Percentiles rank a stretch among this genome's conserved stretches.
These are phyloP conservation scores for Chelonoidis abingdonii DNA, from an alignment of 2,113 vertebrate species.

Conservation along the genomic window DNA sequence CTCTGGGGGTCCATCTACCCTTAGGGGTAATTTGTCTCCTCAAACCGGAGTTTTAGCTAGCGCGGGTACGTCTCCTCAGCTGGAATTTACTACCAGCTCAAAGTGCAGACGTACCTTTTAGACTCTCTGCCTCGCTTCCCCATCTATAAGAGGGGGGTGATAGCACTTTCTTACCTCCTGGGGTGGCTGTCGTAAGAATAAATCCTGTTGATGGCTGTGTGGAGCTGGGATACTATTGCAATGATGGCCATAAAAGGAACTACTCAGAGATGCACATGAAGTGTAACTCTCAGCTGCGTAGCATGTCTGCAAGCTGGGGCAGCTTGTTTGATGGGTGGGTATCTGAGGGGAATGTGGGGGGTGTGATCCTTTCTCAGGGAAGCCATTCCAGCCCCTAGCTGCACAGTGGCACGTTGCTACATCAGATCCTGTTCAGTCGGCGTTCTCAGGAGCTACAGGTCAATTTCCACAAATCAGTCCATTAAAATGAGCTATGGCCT, in stretches of 20 bases:
- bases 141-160: rapidly evolving
- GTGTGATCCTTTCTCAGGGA: neutral
- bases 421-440: rapidly evolving
- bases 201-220: rapidly evolving
- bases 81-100: too few species aligned
- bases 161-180: rapidly evolving
- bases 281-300: neutral
- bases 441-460: neutral
- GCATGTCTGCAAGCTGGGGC: neutral
- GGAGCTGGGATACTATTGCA: neutral
- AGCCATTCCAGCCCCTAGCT: neutral
- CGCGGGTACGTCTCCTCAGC: too few species aligned
- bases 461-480: neutral
- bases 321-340: neutral
- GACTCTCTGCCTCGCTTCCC: too few species aligned
- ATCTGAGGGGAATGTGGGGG: neutral
- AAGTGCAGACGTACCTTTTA: too few species aligned
- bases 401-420: neutral
- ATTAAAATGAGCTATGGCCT: neutral
- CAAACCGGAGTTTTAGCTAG: neutral
- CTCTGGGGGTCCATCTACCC: neutral
- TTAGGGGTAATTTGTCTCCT: neutral
- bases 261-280: neutral
- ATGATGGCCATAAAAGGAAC: rapidly evolving
- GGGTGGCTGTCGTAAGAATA: neutral